Base-by-base conservation (phyloP, 2,113 vertebrate genomes). In the Tricholaema leucomelas region DNA sequence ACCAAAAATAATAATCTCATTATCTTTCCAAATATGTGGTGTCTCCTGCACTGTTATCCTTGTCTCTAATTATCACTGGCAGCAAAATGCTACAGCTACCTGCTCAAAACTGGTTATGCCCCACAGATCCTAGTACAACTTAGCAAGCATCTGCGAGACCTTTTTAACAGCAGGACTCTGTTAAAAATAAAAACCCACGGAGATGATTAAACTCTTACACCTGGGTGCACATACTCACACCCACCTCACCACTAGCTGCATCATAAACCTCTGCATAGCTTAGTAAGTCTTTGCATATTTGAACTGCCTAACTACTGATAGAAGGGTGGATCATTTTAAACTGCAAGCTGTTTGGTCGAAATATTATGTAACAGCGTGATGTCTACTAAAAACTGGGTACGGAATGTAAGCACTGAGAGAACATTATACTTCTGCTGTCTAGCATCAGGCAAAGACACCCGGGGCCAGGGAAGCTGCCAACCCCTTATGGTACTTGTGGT, bases 401-500 rank as follows among this genome's bases (percentile, higher is more conserved):
- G 31, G 58, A 84, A 88, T 33, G 42, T 19, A 48, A 81, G 38
- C 54, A 65, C 33, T 2, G 24, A 58, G 38, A 33, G 31, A 60
- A 79, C 30, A 48, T 44, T 75, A 66, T 0, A 2, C 42, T 72
- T 31, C 46, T 84, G 74, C 63, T 25, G 85, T 58, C 58, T 7
- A 13, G 70, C 70, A 60, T 10, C 56, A 18, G 65, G 60, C 52
- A 61, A 35, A 63, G 75, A 42, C 59, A 54, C 25, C 31, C 3
- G 11, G 9, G 28, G 35, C 17, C 23, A 8, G 6, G 2, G 35
- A 33, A 64, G 28, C 63, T 3, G 3, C 75, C 67, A 61, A 2
- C 6, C 12, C 33, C 25, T 8, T 4, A 21, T 0, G 8, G 75
- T 21, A 6, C 2, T 8, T 4, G 20, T 0, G 8, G 71, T 15